These are phyloP conservation scores for Empidonax alnorum DNA, from an alignment of 2,113 vertebrate genomes.

Conservation along the genomic window DNA sequence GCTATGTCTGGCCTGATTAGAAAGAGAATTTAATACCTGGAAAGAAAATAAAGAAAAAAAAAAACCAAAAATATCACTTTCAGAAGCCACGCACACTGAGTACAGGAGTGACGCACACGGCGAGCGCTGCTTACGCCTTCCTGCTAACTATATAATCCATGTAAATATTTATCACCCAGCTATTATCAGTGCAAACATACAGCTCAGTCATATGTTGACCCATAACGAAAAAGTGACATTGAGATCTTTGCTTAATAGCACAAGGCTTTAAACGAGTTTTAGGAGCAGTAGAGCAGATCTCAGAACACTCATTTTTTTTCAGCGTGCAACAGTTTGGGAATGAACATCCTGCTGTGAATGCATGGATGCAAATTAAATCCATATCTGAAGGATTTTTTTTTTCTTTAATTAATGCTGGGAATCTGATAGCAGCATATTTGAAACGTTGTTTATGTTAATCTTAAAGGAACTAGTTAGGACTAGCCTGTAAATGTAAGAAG, in stretches of 20 bases:
- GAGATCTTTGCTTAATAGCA: constrained; percentile 14
- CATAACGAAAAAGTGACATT: constrained; percentile 45
- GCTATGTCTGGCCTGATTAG: background rate
- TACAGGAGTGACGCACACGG: background rate
- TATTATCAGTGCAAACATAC: constrained; percentile 56
- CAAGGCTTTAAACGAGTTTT: constrained; percentile 16
- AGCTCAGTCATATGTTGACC: constrained; percentile 27
- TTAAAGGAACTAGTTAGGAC: constrained; percentile 36
- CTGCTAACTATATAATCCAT: constrained; percentile 55
- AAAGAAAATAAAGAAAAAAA: constrained; percentile 20
- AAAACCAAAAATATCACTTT: background rate
- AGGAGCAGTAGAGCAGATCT: background rate
- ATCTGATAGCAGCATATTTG: constrained; percentile 30
- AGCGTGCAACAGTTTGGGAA: background rate
- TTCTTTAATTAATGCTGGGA: constrained; percentile 45
- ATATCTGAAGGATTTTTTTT: background rate
- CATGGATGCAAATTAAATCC: constrained; percentile 40
- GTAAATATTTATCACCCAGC: constrained; percentile 56
- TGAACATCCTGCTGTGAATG: background rate
- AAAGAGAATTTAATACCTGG: background rate
- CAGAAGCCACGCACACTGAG: background rate
- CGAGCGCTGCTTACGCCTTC: background rate
- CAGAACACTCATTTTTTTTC: background rate
- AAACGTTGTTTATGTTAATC: constrained; percentile 38
- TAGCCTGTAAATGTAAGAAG: background rate